Evolutionary conservation across 1,140 invertebrate species (phyloP).

Genomic region (Scaptomyza pallida): DNA sequence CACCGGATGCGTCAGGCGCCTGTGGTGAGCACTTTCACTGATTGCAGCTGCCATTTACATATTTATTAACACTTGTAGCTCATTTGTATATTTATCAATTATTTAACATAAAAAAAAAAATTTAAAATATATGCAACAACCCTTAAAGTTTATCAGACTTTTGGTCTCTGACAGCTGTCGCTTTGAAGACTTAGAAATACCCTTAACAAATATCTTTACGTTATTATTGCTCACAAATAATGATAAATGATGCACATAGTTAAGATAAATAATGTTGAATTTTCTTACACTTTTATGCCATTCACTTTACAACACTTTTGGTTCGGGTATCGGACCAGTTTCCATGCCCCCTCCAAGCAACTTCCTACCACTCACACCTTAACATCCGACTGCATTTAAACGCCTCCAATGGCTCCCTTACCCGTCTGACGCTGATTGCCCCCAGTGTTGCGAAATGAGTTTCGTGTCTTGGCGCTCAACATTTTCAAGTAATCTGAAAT

Average conservation of each 20-base stretch:
- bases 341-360: too few species aligned
- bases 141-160: conserved; percentile 24
- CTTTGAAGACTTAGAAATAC: background rate
- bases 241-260: background rate
- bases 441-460: conserved; percentile 45
- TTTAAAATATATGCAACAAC: conserved; percentile 10
- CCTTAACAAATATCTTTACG: background rate
- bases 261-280: background rate
- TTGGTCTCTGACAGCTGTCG: background rate
- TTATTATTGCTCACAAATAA: background rate
- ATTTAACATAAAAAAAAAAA: conserved; percentile 37
- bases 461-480: conserved; percentile 55
- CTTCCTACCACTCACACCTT: too few species aligned
- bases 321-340: too few species aligned
- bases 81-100: conserved; percentile 59
- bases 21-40: conserved; percentile 66
- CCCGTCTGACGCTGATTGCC: conserved; percentile 54
- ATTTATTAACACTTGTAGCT: conserved; percentile 23
- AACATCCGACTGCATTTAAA: conserved; percentile 53
- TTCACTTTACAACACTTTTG: background rate
- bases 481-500: conserved; percentile 81
- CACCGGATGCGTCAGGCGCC: conserved; percentile 64
- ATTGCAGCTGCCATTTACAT: conserved; percentile 53
- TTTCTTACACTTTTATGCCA: background rate
- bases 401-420: conserved; percentile 14